Percentiles rank a stretch among this genome's conserved stretches.
Evolutionary conservation across 2,797 vertebrate genomes (phyloP).

Genomic region (Phrynocephalus forsythii): DNA sequence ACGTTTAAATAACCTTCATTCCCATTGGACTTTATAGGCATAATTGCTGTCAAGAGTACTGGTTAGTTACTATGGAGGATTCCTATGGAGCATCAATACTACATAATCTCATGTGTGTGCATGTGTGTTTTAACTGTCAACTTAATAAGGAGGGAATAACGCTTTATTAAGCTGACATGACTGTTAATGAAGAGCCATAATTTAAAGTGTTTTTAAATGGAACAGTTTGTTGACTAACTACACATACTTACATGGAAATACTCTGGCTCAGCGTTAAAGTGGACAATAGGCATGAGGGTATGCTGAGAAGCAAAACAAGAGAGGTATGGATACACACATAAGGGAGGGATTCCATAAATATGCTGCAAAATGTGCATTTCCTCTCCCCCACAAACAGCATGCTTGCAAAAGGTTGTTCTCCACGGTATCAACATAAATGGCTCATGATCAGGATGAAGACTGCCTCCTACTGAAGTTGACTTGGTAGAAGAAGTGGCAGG

Average conservation of each 20-base stretch:
- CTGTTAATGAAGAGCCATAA: background rate
- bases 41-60: background rate
- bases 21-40: background rate
- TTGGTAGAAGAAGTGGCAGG: too few relatives aligned
- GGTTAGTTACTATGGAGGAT: background rate
- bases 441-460: too few relatives aligned
- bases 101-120: background rate
- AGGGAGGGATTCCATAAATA: background rate
- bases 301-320: background rate
- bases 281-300: background rate
- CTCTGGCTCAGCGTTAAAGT: background rate
- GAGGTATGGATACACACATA: background rate
- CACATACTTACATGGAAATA: background rate
- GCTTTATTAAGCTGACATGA: background rate
- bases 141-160: background rate
- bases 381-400: background rate
- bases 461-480: too few relatives aligned
- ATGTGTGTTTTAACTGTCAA: background rate
- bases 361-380: background rate
- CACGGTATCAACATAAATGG: too few relatives aligned
- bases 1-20: background rate
- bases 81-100: background rate
- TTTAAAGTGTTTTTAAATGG: background rate
- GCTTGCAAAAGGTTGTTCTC: too few relatives aligned
- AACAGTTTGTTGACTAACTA: background rate